Evolutionary conservation across 2,888 invertebrate species (phyloP).

Genomic region (Callyntrura sp.): DNA sequence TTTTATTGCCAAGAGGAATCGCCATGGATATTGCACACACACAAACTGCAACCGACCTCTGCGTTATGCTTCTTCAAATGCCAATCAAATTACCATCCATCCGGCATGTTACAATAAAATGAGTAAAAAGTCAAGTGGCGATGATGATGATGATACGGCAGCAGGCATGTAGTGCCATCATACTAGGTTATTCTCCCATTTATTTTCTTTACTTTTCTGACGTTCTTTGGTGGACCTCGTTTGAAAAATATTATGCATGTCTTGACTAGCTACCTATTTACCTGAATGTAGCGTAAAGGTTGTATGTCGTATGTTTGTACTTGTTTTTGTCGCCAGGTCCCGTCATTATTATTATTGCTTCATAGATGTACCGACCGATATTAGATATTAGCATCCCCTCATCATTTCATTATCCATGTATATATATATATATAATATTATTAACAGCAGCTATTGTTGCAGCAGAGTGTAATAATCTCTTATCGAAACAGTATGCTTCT

Average conservation of each 20-base stretch:
- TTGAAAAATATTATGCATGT: neutral
- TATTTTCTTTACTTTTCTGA: neutral
- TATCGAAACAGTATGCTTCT: slow-evolving; percentile 13
- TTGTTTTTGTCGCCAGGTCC: slow-evolving; percentile 16
- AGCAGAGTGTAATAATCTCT: neutral
- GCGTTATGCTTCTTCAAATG: neutral
- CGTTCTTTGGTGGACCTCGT: neutral
- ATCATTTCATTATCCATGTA: neutral
- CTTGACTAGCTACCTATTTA: too few species aligned
- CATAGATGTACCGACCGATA: neutral
- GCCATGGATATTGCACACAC: slow-evolving; percentile 33
- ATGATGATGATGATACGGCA: too few species aligned
- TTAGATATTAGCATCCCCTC: neutral
- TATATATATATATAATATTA: too few species aligned
- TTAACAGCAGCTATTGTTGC: neutral
- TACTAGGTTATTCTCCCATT: neutral
- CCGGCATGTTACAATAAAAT: slow-evolving; percentile 27
- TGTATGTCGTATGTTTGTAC: neutral
- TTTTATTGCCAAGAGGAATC: slow-evolving; percentile 15
- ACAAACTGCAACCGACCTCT: neutral
- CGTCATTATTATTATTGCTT: slow-evolving; percentile 10
- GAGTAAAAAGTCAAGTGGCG: neutral
- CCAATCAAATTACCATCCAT: slow-evolving; percentile 34
- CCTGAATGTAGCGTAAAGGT: too few species aligned
- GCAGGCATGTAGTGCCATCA: neutral